Evolutionary conservation across 2,888 invertebrate species (phyloP).

Genomic region (Luperina testacea): DNA sequence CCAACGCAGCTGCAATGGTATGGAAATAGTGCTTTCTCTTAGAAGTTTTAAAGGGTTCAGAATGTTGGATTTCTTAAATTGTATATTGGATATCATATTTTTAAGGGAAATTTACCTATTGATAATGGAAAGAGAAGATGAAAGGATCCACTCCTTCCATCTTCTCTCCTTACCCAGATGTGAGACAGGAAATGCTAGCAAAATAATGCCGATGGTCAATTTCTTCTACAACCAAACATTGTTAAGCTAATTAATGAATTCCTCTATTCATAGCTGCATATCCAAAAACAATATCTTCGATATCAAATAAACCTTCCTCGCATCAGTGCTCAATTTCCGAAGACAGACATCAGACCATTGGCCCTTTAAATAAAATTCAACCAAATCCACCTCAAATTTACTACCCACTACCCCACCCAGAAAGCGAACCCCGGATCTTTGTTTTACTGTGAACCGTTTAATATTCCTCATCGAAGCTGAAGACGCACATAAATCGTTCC

Average conservation of each 20-base stretch:
- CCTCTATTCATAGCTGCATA: background rate
- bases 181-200: background rate
- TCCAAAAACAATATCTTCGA: background rate
- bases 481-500: constrained; percentile 71
- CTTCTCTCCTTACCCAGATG: too few species aligned
- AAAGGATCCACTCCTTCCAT: background rate
- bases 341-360: constrained; percentile 7
- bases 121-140: background rate
- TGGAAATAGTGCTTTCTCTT: background rate
- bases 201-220: too few species aligned
- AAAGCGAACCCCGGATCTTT: constrained; percentile 52
- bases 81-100: background rate
- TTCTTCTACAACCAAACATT: background rate
- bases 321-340: background rate
- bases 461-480: constrained; percentile 68
- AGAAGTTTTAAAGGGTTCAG: background rate
- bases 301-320: background rate
- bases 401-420: constrained; percentile 45
- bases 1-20: background rate
- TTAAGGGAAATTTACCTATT: background rate
- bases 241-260: background rate
- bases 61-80: background rate
- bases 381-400: constrained; percentile 26
- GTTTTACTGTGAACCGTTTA: constrained; percentile 66
- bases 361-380: constrained; percentile 47